phyloP scores from a whole-genome alignment of 2,797 vertebrate genomes.

The Cichlasoma orientale region DNA sequence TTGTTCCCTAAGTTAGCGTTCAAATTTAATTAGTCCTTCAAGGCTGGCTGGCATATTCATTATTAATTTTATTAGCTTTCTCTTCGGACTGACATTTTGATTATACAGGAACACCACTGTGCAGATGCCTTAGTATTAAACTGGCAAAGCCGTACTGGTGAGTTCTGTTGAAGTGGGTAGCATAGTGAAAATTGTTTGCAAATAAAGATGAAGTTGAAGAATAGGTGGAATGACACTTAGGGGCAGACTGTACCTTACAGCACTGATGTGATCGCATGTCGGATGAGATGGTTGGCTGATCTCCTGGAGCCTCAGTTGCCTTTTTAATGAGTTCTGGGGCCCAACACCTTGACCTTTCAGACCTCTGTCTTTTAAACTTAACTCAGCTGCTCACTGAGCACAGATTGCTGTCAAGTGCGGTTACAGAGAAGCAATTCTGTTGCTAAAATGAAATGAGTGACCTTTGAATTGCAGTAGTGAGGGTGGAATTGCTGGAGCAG shows the following conservation, averaged over 20 bases:
- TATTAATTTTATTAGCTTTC: not conserved
- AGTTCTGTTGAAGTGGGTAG: not conserved
- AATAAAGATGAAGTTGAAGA: constrained; percentile 3
- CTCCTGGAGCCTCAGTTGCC: constrained; percentile 21
- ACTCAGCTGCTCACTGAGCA: constrained; percentile 18
- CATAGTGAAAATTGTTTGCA: not conserved
- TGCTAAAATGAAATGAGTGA: constrained; percentile 25
- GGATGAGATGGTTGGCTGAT: constrained; percentile 15
- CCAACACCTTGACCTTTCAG: constrained; percentile 13
- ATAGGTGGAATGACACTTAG: not conserved
- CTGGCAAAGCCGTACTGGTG: not conserved
- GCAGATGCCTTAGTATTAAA: not conserved
- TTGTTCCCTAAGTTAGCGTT: not conserved
- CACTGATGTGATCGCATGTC: not conserved
- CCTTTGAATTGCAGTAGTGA: constrained; percentile 30
- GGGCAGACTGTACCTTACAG: not conserved
- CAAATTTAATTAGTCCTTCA: not conserved
- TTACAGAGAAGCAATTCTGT: constrained; percentile 12
- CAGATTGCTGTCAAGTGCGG: constrained; percentile 29
- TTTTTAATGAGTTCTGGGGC: constrained; percentile 14
- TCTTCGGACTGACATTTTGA: not conserved
- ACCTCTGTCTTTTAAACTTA: constrained; percentile 40
- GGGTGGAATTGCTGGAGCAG: not conserved
- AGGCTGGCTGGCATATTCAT: not conserved
- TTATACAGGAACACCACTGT: not conserved